Conservation (phyloP, 2,113 vertebrate species). For the Rhipidura dahli region DNA sequence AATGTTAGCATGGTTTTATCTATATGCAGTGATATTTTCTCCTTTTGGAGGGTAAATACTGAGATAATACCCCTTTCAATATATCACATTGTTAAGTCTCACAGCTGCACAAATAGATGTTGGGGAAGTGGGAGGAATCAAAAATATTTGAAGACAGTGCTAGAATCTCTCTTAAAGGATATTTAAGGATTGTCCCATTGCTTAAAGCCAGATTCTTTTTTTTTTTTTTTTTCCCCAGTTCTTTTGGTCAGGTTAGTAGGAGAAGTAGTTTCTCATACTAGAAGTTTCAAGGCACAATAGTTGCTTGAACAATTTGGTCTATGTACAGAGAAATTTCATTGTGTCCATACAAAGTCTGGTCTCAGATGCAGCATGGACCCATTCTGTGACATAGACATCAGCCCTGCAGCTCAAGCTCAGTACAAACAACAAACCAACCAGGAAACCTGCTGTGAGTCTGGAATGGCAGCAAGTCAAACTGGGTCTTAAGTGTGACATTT, state of each 20-base stretch:
- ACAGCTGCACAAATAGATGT: neutral
- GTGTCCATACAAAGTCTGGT: neutral
- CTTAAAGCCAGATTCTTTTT: neutral
- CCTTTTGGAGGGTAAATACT: neutral
- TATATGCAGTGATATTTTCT: neutral
- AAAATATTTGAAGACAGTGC: neutral
- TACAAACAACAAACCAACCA: neutral
- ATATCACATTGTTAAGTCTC: neutral
- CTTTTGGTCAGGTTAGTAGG: neutral
- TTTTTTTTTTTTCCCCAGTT: neutral
- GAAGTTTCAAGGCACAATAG: neutral
- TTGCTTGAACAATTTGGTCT: neutral
- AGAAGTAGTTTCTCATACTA: neutral
- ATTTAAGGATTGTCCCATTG: neutral
- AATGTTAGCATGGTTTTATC: neutral
- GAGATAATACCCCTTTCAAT: neutral
- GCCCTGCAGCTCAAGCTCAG: neutral
- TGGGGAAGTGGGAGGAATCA: neutral
- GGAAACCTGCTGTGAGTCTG: neutral
- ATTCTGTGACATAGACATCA: neutral
- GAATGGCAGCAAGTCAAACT: neutral
- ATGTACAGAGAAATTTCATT: neutral
- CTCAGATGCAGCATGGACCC: neutral
- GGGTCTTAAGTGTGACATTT: neutral
- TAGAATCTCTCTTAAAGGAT: neutral